Base-by-base conservation (phyloP, 2,113 vertebrate genomes). In the Xyliphius kryptos region DNA sequence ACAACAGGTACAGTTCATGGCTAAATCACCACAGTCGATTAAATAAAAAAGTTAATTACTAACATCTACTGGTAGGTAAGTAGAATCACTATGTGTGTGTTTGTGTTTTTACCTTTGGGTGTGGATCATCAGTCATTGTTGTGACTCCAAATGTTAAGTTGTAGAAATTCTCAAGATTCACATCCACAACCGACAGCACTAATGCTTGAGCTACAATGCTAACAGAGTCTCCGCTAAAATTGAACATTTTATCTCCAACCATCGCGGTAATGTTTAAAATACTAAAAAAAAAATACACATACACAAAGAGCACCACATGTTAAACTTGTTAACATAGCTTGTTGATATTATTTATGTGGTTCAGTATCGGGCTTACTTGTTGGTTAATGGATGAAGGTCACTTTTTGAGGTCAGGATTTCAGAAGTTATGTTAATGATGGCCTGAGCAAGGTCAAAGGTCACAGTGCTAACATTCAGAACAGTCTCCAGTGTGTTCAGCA, bases 221-320 rank as follows among this genome's bases (percentile, higher is more conserved):
- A 0, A 41, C 66, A 1, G 67, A 83, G 62, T 60, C 76, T 10
- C 79, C 85, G 2, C 37, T 4, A 61, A 84, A 88, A 5, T 62
- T 71, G n/a, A 80, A 61, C 81, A 93, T 75, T 66, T 70, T 88
- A 68, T 91, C 88, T 61, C 93, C 90, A 1, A 88, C 71, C 12
- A 55, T 67, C 58, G 95, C 89, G 0, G 78, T 91, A 67, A 89
- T 84, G 47, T 78, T 84, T 22, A 96, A 71, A 68, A 95, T 91
- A 1, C 94, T 97, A 75, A 36, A 13, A 19, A 22, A 66, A 36
- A 67, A 12, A 62, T 19, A 47, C 19, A 58, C 38, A 17, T 38
- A 63, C 44, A 52, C 49, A 56, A 22, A 63, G 55, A n/a, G 60
- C 48, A 50, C 19, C 3, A 6, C 12, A 6, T 46, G 43, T n/a